Conservation (phyloP, 2,797 vertebrate species). For the Pipistrellus pygmaeus region DNA sequence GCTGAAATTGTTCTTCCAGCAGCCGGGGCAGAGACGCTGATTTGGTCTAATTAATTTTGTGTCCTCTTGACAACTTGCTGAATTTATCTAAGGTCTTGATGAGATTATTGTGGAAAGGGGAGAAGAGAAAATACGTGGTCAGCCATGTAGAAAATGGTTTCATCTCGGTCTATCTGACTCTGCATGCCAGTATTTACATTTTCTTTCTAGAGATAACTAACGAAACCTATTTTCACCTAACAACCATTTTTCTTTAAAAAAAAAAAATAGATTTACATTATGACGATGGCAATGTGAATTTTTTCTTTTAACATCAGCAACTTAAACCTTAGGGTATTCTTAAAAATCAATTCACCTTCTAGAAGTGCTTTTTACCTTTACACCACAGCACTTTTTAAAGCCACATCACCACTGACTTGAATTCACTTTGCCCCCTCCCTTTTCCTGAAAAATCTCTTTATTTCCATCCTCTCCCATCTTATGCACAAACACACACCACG, state of each 20-base stretch:
- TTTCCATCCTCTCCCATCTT: conserved; percentile 57
- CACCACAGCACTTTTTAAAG: not conserved
- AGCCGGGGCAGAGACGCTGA: conserved; percentile 50
- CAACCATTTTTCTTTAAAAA: conserved; percentile 45
- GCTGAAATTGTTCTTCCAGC: conserved; percentile 40
- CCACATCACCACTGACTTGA: not conserved
- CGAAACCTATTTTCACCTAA: not conserved
- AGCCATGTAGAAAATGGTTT: conserved; percentile 66
- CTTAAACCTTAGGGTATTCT: not conserved
- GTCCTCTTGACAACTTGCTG: conserved; percentile 76
- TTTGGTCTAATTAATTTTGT: conserved; percentile 63
- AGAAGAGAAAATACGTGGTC: conserved; percentile 55
- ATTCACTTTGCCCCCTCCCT: not conserved
- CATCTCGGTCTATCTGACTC: conserved; percentile 45
- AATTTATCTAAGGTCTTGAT: conserved; percentile 73
- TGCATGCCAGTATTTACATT: conserved; percentile 34
- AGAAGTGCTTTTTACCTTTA: not conserved
- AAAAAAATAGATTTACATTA: not conserved
- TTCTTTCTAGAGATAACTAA: conserved; percentile 58
- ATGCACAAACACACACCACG: conserved; percentile 58
- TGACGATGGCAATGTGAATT: conserved; percentile 41
- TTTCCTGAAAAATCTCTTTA: not conserved
- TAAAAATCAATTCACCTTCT: conserved; percentile 2
- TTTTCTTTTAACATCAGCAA: conserved; percentile 60
- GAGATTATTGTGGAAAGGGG: conserved; percentile 70